These are phyloP conservation scores for Globicephala melas DNA, from an alignment of 2,113 vertebrate genomes.

Conservation along the genomic window DNA sequence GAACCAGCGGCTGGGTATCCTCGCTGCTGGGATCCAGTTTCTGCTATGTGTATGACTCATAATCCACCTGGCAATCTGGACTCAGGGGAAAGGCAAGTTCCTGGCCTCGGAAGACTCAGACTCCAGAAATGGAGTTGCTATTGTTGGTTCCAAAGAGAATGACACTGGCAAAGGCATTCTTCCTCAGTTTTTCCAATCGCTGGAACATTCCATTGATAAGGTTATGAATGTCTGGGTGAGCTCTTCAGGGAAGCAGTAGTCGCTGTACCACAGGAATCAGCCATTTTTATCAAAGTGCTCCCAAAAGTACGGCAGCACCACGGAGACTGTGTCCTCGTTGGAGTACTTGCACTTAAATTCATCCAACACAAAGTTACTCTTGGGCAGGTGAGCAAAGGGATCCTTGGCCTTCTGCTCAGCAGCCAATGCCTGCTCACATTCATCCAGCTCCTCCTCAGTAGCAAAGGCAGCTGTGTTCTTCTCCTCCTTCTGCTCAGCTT, in stretches of 20 bases:
- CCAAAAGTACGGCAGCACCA: constrained; percentile 93
- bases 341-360: constrained; percentile 96
- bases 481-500: too few species aligned
- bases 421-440: too few species aligned
- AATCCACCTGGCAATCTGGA: constrained; percentile 93
- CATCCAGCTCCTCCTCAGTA: too few species aligned
- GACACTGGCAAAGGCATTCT: constrained; percentile 92
- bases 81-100: constrained; percentile 90
- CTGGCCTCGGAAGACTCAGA: constrained; percentile 94
- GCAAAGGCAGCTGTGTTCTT: too few species aligned
- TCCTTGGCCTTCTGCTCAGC: too few species aligned
- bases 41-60: constrained; percentile 89
- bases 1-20: too few species aligned
- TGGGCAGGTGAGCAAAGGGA: too few species aligned
- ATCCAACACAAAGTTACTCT: constrained; percentile 89
- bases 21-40: too few species aligned
- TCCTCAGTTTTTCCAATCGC: constrained; percentile 92
- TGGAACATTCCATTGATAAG: constrained; percentile 97
- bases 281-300: constrained; percentile 92
- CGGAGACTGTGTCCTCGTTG: constrained; percentile 90
- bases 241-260: constrained; percentile 91
- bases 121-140: constrained; percentile 90
- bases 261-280: constrained; percentile 90
- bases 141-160: constrained; percentile 91
- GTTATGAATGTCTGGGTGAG: constrained; percentile 93